These are phyloP conservation scores for Gila orcuttii DNA, from an alignment of 2,113 vertebrate genomes.

Conservation along the genomic window DNA sequence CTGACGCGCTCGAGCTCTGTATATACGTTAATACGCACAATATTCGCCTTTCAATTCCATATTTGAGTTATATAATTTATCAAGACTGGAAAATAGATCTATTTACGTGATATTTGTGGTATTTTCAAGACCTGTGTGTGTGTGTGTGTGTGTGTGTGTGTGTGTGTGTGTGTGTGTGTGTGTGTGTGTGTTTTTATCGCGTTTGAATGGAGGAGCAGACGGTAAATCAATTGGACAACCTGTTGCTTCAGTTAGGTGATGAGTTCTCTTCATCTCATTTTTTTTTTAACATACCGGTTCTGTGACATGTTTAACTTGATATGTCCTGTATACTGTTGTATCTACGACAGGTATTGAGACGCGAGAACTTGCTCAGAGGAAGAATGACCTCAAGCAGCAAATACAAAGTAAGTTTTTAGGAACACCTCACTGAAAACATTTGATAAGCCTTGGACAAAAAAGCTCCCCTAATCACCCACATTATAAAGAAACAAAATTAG, in stretches of 20 bases:
- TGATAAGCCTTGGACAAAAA: too few relatives aligned
- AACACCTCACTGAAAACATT: neutral
- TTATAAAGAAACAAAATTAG: too few relatives aligned
- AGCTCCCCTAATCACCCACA: too few relatives aligned
- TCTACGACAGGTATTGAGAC: conserved; percentile 65
- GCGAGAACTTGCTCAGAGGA: conserved; percentile 68
- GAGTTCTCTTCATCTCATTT: neutral
- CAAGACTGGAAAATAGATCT: neutral
- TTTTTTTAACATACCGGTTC: neutral
- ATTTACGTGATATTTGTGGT: neutral
- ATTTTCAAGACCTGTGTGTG: neutral
- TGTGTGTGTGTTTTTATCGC: neutral
- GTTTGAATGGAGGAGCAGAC: conserved; percentile 65
- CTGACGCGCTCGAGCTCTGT: neutral
- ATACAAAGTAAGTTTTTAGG: conserved; percentile 64
- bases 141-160: neutral
- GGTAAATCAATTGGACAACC: conserved; percentile 57
- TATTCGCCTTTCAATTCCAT: neutral
- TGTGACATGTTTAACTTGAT: neutral
- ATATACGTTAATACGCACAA: neutral
- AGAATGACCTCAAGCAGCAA: conserved; percentile 65
- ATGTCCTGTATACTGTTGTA: neutral
- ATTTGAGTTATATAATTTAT: neutral
- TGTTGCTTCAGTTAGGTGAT: conserved; percentile 70
- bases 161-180: neutral